A percentile compares a stretch with the other conserved stretches of the same genome.
These are phyloP conservation scores for Cantharis lateralis DNA, from an alignment of 2,888 invertebrate genomes.

Conservation along the genomic window DNA sequence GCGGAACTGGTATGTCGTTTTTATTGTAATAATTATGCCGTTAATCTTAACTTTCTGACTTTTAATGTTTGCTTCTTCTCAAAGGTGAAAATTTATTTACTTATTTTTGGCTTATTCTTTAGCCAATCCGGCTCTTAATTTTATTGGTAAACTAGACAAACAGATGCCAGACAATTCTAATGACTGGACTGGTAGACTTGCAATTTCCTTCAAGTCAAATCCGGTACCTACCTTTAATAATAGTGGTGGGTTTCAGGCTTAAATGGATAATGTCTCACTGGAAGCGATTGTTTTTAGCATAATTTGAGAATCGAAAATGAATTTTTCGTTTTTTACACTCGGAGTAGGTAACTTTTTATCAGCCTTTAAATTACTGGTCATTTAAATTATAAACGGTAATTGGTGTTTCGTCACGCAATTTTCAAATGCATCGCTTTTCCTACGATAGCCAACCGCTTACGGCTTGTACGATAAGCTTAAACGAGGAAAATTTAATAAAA, in stretches of 20 bases:
- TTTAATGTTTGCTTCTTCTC: not conserved
- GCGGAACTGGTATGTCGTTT: not conserved
- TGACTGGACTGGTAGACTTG: not conserved
- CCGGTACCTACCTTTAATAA: not conserved
- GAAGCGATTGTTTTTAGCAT: not conserved
- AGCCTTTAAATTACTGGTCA: not conserved
- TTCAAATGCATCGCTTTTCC: not conserved
- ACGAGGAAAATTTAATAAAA: not conserved
- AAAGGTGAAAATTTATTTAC: not conserved
- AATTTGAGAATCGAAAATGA: not conserved
- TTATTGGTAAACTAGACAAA: not conserved
- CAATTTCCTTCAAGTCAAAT: not conserved
- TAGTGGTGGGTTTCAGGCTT: not conserved
- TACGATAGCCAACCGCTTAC: not conserved
- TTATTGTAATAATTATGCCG: not conserved
- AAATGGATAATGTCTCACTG: not conserved
- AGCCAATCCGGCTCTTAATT: not conserved
- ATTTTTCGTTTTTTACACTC: not conserved
- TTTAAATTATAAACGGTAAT: not conserved
- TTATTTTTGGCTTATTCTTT: too few relatives aligned
- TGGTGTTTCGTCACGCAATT: conserved; percentile 11
- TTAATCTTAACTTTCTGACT: not conserved
- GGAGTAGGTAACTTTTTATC: not conserved
- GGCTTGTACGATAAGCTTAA: not conserved
- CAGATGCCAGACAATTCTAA: not conserved